These are phyloP conservation scores for Varanus komodoensis DNA, from an alignment of 2,113 vertebrate species.

Conservation along the genomic window DNA sequence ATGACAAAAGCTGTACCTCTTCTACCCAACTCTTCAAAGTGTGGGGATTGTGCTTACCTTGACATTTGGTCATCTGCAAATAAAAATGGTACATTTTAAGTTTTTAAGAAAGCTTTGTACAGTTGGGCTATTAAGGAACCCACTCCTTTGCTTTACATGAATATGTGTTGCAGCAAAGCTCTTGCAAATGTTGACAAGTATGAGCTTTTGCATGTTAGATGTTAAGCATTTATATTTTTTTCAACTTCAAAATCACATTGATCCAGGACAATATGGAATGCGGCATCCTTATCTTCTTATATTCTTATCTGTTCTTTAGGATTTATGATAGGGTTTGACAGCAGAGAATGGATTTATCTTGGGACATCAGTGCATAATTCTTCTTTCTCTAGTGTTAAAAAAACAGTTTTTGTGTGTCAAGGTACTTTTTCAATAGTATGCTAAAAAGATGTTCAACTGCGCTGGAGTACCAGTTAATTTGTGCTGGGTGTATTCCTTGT, in stretches of 20 bases:
- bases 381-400: too few species aligned
- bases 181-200: neutral
- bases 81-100: neutral
- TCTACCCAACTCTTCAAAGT: too few species aligned
- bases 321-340: too few species aligned
- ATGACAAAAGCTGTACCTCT: neutral
- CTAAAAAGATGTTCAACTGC: too few species aligned
- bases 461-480: too few species aligned
- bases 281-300: neutral
- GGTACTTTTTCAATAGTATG: too few species aligned
- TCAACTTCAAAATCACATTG: neutral
- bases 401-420: too few species aligned
- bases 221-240: neutral
- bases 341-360: too few species aligned
- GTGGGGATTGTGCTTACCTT: neutral
- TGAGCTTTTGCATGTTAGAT: neutral
- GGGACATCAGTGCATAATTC: too few species aligned
- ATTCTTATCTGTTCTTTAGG: too few species aligned
- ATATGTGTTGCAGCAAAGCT: neutral
- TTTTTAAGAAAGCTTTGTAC: neutral
- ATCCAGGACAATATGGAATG: neutral
- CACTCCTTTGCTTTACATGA: neutral
- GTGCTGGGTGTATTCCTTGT: too few species aligned
- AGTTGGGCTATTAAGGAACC: neutral
- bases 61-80: neutral